A percentile compares a stretch with the other conserved stretches of the same genome.
Conservation (phyloP, 2,888 invertebrate species). For the Idaea dimidiata region DNA sequence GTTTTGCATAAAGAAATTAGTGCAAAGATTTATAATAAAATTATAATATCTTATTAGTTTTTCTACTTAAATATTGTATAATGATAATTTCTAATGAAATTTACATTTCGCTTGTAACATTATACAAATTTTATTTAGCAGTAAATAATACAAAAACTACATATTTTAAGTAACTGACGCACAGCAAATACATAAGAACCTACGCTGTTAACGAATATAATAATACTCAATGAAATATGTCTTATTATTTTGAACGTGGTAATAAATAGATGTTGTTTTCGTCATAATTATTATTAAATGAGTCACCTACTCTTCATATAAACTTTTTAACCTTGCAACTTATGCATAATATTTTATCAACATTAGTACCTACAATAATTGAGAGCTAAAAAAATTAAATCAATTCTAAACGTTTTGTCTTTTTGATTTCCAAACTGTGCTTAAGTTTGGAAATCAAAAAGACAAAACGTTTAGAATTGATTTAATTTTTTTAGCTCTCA, state of each 20-base stretch:
- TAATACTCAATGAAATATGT: slow-evolving; percentile 17
- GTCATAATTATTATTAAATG: slow-evolving; percentile 19
- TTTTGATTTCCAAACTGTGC: too few species aligned
- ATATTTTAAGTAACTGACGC: slow-evolving; percentile 25
- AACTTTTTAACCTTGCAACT: too few species aligned
- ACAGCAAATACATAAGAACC: slow-evolving; percentile 24
- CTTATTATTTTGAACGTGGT: slow-evolving; percentile 22
- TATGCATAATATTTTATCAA: too few species aligned
- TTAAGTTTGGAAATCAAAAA: too few species aligned
- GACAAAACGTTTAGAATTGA: too few species aligned
- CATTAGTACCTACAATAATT: too few species aligned
- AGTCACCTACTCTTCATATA: too few species aligned
- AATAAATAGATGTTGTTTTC: slow-evolving; percentile 28
- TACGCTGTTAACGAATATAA: slow-evolving; percentile 16
- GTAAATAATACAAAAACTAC: slow-evolving; percentile 13
- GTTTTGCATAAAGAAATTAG: slow-evolving; percentile 52
- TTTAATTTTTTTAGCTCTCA: too few species aligned
- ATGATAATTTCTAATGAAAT: slow-evolving; percentile 23
- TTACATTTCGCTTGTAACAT: slow-evolving; percentile 36
- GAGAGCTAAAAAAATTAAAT: too few species aligned
- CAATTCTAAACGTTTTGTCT: too few species aligned
- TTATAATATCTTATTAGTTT: slow-evolving; percentile 41
- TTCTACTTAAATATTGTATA: slow-evolving; percentile 46
- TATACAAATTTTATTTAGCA: slow-evolving; percentile 16
- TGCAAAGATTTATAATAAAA: slow-evolving; percentile 33